Evolutionary conservation across 1,140 invertebrate species (phyloP).

Genomic region (Olivierus martensii): DNA sequence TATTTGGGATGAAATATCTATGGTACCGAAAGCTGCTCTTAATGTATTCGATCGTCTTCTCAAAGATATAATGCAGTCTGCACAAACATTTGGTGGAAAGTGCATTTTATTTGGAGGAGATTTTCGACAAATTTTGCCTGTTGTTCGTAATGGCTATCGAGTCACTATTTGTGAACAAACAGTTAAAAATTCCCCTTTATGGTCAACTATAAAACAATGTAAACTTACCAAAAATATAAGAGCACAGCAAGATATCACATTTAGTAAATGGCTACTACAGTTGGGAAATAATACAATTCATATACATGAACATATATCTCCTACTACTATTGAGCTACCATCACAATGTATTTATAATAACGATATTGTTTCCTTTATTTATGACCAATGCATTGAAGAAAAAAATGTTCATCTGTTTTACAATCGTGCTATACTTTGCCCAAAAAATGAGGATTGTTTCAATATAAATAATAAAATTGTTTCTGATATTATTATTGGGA

Average conservation of each 20-base stretch:
- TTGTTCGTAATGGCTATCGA: background rate
- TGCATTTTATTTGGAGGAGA: background rate
- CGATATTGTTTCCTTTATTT: background rate
- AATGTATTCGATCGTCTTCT: background rate
- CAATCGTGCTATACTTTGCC: background rate
- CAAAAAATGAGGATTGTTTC: background rate
- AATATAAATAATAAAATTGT: too few relatives aligned
- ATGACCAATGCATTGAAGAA: background rate
- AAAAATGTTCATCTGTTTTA: too few relatives aligned
- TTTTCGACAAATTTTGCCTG: background rate
- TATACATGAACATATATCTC: background rate
- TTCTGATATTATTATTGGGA: too few relatives aligned
- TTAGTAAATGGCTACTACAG: background rate
- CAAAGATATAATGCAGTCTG: background rate
- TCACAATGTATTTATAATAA: background rate
- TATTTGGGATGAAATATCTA: background rate
- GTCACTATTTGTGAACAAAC: background rate
- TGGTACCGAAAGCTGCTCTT: background rate
- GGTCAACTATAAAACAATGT: background rate
- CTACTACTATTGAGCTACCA: background rate
- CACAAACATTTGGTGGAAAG: background rate
- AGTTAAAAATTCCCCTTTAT: background rate
- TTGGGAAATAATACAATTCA: background rate
- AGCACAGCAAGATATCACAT: background rate
- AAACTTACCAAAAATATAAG: background rate